A percentile compares a stretch with the other conserved stretches of the same genome.
Conservation (phyloP, 2,113 vertebrate genomes). For the Smithornis capensis region DNA sequence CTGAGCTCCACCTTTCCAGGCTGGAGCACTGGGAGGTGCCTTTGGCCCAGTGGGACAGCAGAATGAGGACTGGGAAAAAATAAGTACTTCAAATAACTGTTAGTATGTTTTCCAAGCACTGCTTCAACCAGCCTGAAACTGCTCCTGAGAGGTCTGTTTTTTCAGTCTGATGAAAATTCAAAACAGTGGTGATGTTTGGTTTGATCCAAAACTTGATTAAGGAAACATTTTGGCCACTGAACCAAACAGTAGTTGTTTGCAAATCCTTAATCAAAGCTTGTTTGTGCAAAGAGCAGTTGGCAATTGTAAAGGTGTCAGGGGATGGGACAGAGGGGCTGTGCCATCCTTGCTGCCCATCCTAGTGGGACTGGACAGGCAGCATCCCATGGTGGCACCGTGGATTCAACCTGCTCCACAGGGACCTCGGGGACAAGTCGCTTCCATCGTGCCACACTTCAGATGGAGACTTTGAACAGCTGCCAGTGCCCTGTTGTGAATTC, state of each 20-base stretch:
- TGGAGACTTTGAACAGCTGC: background rate
- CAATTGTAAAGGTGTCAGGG: fast-evolving
- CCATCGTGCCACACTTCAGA: background rate
- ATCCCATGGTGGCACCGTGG: fast-evolving
- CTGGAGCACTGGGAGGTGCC: background rate
- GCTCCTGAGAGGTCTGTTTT: background rate
- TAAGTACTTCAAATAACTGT: background rate
- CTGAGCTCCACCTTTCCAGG: fast-evolving
- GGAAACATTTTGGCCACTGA: background rate
- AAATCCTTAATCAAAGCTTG: background rate
- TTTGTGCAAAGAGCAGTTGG: background rate
- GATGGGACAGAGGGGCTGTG: background rate
- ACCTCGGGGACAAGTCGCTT: background rate
- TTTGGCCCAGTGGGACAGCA: background rate
- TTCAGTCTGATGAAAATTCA: background rate
- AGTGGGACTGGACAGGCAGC: background rate
- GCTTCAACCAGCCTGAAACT: background rate
- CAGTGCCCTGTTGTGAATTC: background rate
- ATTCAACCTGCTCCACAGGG: background rate
- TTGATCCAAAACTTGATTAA: background rate
- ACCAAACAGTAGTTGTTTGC: background rate
- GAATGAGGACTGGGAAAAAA: background rate
- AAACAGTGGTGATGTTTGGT: background rate
- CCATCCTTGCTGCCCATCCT: no score
- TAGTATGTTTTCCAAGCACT: background rate